Evolutionary conservation across 2,888 invertebrate species (phyloP), one percentile per base, ranked within the genome.

Genomic region (Drosophila atripex): DNA sequence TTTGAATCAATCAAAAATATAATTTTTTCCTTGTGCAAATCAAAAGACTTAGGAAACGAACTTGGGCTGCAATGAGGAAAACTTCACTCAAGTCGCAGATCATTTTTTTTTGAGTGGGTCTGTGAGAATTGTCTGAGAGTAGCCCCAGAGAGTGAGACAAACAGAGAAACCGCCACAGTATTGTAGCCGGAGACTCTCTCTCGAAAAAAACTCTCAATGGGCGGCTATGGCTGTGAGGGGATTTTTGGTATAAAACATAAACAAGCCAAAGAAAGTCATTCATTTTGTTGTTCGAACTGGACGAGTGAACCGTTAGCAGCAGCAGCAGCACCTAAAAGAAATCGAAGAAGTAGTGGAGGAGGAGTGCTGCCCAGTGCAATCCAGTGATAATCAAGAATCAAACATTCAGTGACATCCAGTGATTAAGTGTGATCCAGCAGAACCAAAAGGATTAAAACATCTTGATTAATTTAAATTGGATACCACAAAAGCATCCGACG

Each of bases 221-320:
- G 61, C 55, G 51, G 68, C 47, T 55, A 38, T 57, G 59, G 66
- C 65, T 56, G 46, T 45, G 52, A 55, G 54, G 57, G 70, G 41
- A 73, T 43, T 71, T 87, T 76, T 73, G 77, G 89, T 90, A 90
- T 90, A 90, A 90, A 90, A 88, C 82, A 90, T 80, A 89, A 90
- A 87, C 80, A 80, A 85, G 85, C 82, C 75, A 79, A 89, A 90
- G 89, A 89, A 90, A 90, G 86, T 86, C 87, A 89, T 84, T 90
- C 90, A 90, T 88, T 90, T 89, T 69, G 83, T 86, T 89, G 84
- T 80, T 87, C 80, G 90, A 90, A 88, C 86, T 85, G 84, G 88
- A 39, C 83, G 84, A 77, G 76, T 79, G 76, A 71, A 83, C 71
- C 80, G 80, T 85, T 82, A 79, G 79, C 77, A 73, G 50, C 78